A percentile compares a stretch with the other conserved stretches of the same genome.
Conservation (phyloP, 2,888 invertebrate species). For the Hesperia comma region DNA sequence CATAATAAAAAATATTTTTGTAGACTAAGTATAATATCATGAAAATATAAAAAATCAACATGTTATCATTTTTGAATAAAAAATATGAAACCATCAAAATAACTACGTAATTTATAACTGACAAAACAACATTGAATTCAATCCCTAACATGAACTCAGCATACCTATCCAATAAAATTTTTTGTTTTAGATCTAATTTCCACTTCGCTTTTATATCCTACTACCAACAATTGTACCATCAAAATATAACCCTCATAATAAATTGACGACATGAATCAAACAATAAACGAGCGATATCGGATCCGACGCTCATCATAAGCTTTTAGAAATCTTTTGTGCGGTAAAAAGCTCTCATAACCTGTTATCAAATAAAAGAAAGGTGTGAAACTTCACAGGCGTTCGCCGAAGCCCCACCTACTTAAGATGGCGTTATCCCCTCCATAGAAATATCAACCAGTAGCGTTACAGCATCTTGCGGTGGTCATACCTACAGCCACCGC, state of each 20-base stretch:
- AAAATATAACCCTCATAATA: conserved; percentile 51
- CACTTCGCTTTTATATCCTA: conserved; percentile 32
- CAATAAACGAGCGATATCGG: conserved; percentile 75
- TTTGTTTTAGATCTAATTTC: conserved; percentile 13
- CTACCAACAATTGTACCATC: conserved; percentile 57
- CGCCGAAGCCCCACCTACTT: conserved; percentile 72
- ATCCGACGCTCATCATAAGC: conserved; percentile 77
- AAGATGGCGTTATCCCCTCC: conserved; percentile 81
- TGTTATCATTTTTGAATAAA: no score
- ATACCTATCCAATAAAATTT: not conserved
- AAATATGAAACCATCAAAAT: no score
- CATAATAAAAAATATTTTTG: no score
- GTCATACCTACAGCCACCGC: conserved; percentile 73
- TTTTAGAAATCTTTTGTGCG: conserved; percentile 80
- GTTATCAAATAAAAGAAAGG: conserved; percentile 84
- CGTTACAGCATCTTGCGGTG: conserved; percentile 63
- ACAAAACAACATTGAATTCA: no score
- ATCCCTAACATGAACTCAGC: no score
- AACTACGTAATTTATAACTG: no score
- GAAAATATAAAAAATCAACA: no score
- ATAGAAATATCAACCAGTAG: conserved; percentile 66
- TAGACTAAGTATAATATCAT: no score
- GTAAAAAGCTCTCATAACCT: conserved; percentile 80
- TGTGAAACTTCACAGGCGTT: conserved; percentile 82
- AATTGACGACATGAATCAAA: conserved; percentile 77